Conservation (phyloP, 2,888 invertebrate genomes). For the Lasioglossum pauxillum region DNA sequence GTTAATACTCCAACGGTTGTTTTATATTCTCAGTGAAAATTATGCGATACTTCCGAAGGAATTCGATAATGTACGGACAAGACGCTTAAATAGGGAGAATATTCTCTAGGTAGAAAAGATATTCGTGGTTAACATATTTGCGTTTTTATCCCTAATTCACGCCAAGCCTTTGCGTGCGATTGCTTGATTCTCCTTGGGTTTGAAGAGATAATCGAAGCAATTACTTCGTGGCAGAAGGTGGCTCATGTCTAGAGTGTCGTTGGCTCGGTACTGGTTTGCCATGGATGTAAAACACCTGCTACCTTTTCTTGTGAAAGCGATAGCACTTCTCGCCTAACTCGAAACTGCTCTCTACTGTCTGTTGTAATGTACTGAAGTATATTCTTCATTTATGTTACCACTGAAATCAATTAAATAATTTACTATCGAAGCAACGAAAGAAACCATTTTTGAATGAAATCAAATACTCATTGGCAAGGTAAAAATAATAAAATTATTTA, state of each 20-base stretch:
- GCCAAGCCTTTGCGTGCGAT: slow-evolving; percentile 57
- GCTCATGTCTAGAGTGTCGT: slow-evolving; percentile 44
- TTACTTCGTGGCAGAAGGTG: slow-evolving; percentile 50
- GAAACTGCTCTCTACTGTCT: neutral
- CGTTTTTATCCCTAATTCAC: slow-evolving; percentile 33
- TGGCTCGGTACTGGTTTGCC: slow-evolving; percentile 21
- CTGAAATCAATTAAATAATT: neutral
- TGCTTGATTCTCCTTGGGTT: slow-evolving; percentile 49
- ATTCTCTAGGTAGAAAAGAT: neutral
- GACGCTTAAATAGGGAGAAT: neutral
- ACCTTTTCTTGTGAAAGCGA: slow-evolving; percentile 13
- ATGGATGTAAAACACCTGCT: slow-evolving; percentile 41
- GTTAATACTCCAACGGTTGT: neutral
- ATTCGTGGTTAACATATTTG: slow-evolving; percentile 41
- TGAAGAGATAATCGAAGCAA: slow-evolving; percentile 61
- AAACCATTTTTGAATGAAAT: neutral
- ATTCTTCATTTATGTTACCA: neutral
- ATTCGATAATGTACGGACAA: neutral
- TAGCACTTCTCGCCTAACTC: slow-evolving; percentile 6
- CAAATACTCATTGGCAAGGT: neutral
- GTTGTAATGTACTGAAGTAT: neutral
- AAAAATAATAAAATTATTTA: no score
- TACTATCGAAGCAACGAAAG: neutral
- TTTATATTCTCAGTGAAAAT: neutral
- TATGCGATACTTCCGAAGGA: neutral